These are phyloP conservation scores for Lepus europaeus DNA, from an alignment of 2,113 vertebrate species.

Conservation along the genomic window DNA sequence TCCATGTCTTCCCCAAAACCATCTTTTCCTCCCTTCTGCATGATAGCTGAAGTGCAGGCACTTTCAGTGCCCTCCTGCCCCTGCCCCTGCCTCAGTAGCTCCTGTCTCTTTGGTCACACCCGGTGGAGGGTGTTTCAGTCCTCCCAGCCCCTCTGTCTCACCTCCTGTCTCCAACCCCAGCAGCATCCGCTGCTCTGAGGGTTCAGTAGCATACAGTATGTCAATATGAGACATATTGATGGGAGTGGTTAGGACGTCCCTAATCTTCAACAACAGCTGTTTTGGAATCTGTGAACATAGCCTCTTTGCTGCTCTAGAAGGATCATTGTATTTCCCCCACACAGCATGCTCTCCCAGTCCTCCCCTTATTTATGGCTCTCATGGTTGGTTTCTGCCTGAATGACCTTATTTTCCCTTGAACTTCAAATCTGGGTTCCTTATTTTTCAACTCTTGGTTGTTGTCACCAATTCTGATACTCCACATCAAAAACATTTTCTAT, in stretches of 20 bases:
- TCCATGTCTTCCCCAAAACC: background rate
- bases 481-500: background rate
- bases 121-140: background rate
- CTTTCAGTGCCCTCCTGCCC: background rate
- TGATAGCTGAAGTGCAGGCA: background rate
- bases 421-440: background rate
- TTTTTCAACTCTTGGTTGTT: background rate
- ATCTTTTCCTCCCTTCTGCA: too few relatives aligned
- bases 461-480: background rate
- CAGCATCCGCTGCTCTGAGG: background rate
- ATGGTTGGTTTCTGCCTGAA: background rate
- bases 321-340: background rate
- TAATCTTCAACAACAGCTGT: slow-evolving; percentile 2
- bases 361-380: background rate
- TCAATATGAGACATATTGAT: background rate
- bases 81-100: background rate
- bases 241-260: background rate
- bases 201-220: background rate
- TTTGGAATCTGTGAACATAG: background rate
- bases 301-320: background rate
- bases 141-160: too few relatives aligned
- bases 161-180: background rate
- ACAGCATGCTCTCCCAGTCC: background rate
- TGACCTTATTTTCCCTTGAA: background rate
- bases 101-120: background rate